Evolutionary conservation across 2,888 invertebrate genomes (phyloP).

Genomic region (Unio delphinus): DNA sequence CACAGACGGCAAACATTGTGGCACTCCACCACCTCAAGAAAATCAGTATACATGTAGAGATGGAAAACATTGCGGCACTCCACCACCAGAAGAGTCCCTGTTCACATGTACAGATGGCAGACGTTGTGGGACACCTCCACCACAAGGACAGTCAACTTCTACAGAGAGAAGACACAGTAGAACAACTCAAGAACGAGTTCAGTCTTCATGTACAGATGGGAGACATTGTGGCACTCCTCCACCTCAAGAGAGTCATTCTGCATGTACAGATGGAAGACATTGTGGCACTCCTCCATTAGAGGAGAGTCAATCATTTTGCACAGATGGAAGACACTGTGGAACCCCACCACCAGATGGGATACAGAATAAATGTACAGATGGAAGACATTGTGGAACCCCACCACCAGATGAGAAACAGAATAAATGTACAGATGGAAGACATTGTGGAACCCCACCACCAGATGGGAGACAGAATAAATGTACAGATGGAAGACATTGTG

Average conservation of each 20-base stretch:
- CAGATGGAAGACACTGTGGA: slow-evolving; percentile 38
- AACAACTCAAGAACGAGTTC: neutral
- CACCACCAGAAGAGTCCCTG: slow-evolving; percentile 1
- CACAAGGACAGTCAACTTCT: slow-evolving; percentile 2
- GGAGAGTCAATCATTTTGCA: slow-evolving; percentile 7
- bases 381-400: slow-evolving; percentile 34
- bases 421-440: slow-evolving; percentile 30
- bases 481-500: slow-evolving; percentile 37
- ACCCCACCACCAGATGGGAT: slow-evolving; percentile 23
- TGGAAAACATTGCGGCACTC: slow-evolving; percentile 31
- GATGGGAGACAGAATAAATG: slow-evolving; percentile 13
- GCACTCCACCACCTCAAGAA: slow-evolving; percentile 15
- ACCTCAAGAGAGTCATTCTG: slow-evolving; percentile 6
- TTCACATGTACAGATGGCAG: slow-evolving; percentile 27
- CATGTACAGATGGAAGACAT: slow-evolving; percentile 7
- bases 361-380: slow-evolving; percentile 31
- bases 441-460: slow-evolving; percentile 38
- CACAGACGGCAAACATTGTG: slow-evolving; percentile 12
- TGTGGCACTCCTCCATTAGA: slow-evolving; percentile 7
- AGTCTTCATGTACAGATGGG: slow-evolving; percentile 26
- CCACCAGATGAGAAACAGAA: slow-evolving; percentile 17
- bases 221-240: slow-evolving; percentile 36
- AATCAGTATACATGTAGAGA: slow-evolving; percentile 12
- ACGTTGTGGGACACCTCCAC: slow-evolving; percentile 39
- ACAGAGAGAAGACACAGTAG: neutral